A percentile compares a stretch with the other conserved stretches of the same genome.
These are phyloP conservation scores for Caenorhabditis brenneri DNA, from an alignment of 1,140 invertebrate species.

Conservation along the genomic window DNA sequence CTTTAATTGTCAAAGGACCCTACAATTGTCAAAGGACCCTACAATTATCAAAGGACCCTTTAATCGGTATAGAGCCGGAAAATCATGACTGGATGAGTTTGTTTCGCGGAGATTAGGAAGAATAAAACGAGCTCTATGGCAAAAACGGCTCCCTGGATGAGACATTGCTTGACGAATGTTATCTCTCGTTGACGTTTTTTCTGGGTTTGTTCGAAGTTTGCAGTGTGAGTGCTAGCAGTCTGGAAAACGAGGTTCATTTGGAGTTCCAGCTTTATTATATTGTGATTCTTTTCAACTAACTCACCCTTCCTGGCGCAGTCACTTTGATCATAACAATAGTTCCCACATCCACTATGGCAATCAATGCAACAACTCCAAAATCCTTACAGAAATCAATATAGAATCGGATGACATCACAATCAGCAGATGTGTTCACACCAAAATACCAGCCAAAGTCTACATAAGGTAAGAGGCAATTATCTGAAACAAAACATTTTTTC, in stretches of 20 bases:
- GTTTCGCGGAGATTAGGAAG: not conserved
- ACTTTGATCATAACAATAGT: slow-evolving; percentile 36
- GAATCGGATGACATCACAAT: slow-evolving; percentile 43
- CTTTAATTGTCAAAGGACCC: too few relatives aligned
- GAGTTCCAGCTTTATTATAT: too few relatives aligned
- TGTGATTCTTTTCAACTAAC: not conserved
- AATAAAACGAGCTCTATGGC: slow-evolving; percentile 30
- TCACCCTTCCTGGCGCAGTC: not conserved
- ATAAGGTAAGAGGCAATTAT: slow-evolving; percentile 30
- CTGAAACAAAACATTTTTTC: not conserved
- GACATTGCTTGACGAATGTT: not conserved
- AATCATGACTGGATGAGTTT: not conserved
- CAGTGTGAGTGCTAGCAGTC: not conserved
- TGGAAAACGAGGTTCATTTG: not conserved
- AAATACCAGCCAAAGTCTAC: slow-evolving; percentile 31
- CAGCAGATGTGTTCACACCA: slow-evolving; percentile 13
- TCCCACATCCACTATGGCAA: slow-evolving; percentile 4
- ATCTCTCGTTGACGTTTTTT: not conserved
- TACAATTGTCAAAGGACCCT: too few relatives aligned
- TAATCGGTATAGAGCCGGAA: too few relatives aligned
- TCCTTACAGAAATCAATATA: slow-evolving; percentile 48
- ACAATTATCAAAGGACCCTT: too few relatives aligned
- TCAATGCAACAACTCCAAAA: slow-evolving; percentile 14
- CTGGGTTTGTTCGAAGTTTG: not conserved
- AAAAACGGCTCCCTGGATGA: slow-evolving; percentile 42